These are phyloP conservation scores for Diaphora mendica DNA, from an alignment of 2,888 invertebrate genomes.

Conservation along the genomic window DNA sequence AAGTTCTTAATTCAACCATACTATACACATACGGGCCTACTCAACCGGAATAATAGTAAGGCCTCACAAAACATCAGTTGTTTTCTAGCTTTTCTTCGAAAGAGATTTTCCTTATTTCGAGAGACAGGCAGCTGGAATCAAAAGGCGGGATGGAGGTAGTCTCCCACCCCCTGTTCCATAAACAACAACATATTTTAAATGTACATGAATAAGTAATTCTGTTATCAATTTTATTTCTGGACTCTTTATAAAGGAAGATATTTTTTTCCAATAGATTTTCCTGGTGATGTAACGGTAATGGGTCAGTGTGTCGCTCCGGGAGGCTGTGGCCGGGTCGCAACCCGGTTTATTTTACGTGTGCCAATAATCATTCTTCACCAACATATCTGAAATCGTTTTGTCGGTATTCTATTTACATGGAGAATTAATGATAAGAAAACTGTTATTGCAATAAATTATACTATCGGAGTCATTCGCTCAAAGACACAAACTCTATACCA, in stretches of 20 bases:
- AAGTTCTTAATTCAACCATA: neutral
- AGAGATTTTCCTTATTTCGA: too few relatives aligned
- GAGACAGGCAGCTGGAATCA: too few relatives aligned
- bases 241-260: neutral
- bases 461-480: too few relatives aligned
- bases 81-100: too few relatives aligned
- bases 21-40: too few relatives aligned
- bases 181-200: neutral
- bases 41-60: too few relatives aligned
- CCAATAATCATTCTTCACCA: conserved; percentile 1
- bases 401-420: neutral
- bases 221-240: neutral
- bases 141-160: neutral
- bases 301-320: conserved; percentile 62
- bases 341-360: conserved; percentile 13
- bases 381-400: neutral
- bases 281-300: conserved; percentile 19
- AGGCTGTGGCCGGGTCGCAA: conserved; percentile 50
- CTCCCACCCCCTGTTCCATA: neutral
- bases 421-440: too few relatives aligned
- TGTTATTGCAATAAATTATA: too few relatives aligned
- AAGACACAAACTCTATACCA: too few relatives aligned
- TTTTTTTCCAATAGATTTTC: conserved; percentile 15
- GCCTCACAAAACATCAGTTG: too few relatives aligned
- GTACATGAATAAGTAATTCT: neutral